Percentiles rank a stretch among this genome's conserved stretches.
Conservation (phyloP, 2,797 vertebrate species). For the Etheostoma nigrum region DNA sequence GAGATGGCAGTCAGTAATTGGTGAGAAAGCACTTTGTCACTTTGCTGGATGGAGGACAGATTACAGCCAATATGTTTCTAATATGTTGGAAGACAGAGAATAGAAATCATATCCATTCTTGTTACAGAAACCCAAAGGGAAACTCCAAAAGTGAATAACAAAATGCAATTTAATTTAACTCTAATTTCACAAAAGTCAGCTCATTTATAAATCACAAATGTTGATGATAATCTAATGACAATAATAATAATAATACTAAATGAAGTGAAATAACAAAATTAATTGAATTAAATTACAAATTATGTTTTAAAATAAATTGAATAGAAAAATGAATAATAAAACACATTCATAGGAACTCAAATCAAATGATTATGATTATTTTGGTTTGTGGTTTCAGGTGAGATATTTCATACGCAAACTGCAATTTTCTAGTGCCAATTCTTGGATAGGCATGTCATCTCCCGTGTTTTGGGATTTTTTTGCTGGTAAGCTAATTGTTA, state of each 20-base stretch:
- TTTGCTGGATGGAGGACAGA: constrained; percentile 70
- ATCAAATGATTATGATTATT: no score
- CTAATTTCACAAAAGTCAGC: constrained; percentile 4
- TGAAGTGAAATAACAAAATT: neutral
- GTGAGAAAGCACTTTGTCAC: constrained; percentile 82
- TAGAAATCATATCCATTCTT: constrained; percentile 44
- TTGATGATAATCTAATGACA: no score
- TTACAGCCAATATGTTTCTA: constrained; percentile 73
- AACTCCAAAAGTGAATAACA: constrained; percentile 23
- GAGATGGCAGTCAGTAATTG: constrained; percentile 80
- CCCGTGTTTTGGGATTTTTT: no score
- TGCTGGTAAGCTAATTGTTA: no score
- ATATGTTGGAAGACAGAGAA: constrained; percentile 61
- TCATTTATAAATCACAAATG: constrained; percentile 2
- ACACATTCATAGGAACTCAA: no score
- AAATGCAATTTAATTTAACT: constrained; percentile 14
- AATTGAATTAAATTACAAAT: neutral
- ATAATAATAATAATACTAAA: neutral
- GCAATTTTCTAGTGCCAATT: no score
- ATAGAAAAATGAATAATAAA: no score
- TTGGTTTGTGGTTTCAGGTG: neutral
- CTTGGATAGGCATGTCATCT: no score
- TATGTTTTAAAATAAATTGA: no score
- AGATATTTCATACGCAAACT: neutral
- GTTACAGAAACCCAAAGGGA: constrained; percentile 41